phyloP scores from a whole-genome alignment of 2,797 vertebrate genomes.

The Galagoides demidoff region DNA sequence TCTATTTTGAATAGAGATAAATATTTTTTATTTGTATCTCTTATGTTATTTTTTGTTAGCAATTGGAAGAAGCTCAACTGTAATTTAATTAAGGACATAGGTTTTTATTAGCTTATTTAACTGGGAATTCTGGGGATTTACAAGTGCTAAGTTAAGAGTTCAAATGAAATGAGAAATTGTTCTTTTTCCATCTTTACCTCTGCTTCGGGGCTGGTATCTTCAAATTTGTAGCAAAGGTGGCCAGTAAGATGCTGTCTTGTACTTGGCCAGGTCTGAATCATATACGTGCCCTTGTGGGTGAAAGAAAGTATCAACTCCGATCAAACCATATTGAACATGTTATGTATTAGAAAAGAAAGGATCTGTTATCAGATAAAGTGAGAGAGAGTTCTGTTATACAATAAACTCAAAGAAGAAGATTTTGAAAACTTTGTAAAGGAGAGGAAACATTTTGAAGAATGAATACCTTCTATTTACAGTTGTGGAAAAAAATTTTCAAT shows the following conservation, averaged over 20 bases:
- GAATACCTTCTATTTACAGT: not conserved
- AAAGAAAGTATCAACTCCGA: not conserved
- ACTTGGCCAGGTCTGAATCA: not conserved
- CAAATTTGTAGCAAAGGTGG: not conserved
- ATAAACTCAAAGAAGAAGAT: not conserved
- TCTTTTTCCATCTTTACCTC: not conserved
- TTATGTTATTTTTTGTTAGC: not conserved
- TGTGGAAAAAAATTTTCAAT: not conserved
- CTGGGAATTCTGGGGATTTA: not conserved
- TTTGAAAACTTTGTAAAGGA: not conserved
- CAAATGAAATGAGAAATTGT: not conserved
- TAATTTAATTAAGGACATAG: not conserved
- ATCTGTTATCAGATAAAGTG: not conserved
- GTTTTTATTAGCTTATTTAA: not conserved
- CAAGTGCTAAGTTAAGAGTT: not conserved
- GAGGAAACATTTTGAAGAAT: not conserved
- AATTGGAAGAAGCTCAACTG: not conserved
- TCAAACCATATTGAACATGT: not conserved
- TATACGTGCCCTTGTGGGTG: not conserved
- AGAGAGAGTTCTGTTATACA: not conserved
- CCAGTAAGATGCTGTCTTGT: not conserved
- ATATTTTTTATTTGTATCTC: not conserved
- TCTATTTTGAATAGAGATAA: not conserved
- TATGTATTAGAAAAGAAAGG: not conserved
- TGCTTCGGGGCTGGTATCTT: not conserved